phyloP scores from a whole-genome alignment of 1,140 invertebrate species.

The Heliconius eleuchia region DNA sequence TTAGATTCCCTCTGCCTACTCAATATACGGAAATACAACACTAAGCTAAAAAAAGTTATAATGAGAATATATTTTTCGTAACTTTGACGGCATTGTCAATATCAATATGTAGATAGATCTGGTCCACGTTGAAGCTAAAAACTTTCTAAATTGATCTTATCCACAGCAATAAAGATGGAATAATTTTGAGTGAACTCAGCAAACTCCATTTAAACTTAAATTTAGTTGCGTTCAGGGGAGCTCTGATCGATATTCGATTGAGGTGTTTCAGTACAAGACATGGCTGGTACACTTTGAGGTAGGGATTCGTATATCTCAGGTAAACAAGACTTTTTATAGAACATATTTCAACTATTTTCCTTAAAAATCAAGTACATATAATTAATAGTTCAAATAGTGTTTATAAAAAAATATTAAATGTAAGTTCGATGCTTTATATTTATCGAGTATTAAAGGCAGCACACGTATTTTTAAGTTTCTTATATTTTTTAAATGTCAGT shows the following conservation, averaged over 20 bases:
- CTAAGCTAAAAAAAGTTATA: no score
- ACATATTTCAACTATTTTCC: not conserved
- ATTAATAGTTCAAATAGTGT: no score
- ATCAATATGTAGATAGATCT: constrained; percentile 31
- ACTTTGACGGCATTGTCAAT: constrained; percentile 11
- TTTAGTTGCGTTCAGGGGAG: constrained; percentile 21
- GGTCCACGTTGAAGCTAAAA: constrained; percentile 37
- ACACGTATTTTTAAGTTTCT: no score
- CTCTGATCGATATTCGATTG: constrained; percentile 29
- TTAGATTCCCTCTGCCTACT: no score
- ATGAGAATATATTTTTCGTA: not conserved
- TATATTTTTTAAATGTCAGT: no score
- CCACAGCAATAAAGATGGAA: constrained; percentile 36
- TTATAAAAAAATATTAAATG: no score
- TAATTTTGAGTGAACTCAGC: constrained; percentile 27
- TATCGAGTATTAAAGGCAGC: no score
- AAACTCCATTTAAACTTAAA: constrained; percentile 39
- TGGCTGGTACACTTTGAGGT: not conserved
- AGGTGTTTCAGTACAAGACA: not conserved
- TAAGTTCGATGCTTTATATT: no score
- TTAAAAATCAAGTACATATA: no score
- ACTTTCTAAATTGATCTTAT: constrained; percentile 39
- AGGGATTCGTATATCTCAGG: no score
- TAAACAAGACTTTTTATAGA: no score
- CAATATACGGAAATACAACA: no score